phyloP scores from a whole-genome alignment of 2,113 vertebrate species.

The Carlito syrichta region DNA sequence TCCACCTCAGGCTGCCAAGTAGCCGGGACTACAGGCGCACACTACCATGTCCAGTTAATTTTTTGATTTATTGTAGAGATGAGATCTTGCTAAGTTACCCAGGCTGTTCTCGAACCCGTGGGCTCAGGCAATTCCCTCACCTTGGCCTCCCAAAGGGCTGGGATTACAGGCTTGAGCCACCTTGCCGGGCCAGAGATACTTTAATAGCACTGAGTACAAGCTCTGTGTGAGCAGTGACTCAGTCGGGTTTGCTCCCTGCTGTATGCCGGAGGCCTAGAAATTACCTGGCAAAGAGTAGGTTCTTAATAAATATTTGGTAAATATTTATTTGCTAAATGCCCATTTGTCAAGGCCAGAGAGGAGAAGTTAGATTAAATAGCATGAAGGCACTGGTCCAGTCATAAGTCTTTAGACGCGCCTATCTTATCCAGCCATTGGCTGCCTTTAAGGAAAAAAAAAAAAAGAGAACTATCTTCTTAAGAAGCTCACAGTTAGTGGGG shows the following conservation, averaged over 20 bases:
- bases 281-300: not conserved
- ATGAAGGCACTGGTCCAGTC: not conserved
- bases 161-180: too few relatives aligned
- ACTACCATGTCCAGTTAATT: too few relatives aligned
- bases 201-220: not conserved
- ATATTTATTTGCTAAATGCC: slow-evolving; percentile 42
- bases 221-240: not conserved
- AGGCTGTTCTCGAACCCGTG: too few relatives aligned
- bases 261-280: not conserved
- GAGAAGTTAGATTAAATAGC: slow-evolving; percentile 13
- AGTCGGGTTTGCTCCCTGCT: not conserved
- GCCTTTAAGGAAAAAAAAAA: not conserved
- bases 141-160: too few relatives aligned
- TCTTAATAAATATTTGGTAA: slow-evolving; percentile 39
- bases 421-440: not conserved
- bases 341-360: not conserved
- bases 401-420: not conserved
- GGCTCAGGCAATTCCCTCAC: too few relatives aligned
- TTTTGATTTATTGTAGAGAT: too few relatives aligned
- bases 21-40: too few relatives aligned
- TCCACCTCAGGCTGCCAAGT: too few relatives aligned
- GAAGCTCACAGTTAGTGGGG: not conserved
- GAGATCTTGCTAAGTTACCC: too few relatives aligned
- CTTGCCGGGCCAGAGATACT: too few relatives aligned
- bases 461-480: not conserved